These are phyloP conservation scores for Lamproptera curius DNA, from an alignment of 2,888 invertebrate genomes.

Conservation along the genomic window DNA sequence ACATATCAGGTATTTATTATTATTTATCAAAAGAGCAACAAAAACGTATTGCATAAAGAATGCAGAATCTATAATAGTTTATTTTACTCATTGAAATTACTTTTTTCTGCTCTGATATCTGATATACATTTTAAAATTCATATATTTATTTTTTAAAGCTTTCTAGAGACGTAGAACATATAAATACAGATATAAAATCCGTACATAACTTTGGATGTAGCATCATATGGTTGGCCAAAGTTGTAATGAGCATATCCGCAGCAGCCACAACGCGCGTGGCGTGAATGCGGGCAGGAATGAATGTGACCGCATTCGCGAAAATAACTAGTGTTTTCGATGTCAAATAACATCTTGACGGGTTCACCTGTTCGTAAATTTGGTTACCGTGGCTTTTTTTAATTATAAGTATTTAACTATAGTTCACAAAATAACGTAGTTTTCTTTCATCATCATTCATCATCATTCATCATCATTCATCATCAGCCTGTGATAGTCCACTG, in stretches of 20 bases:
- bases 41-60: background rate
- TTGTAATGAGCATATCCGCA: constrained; percentile 8
- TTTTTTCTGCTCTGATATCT: background rate
- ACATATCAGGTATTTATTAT: too few species aligned
- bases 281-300: constrained; percentile 2
- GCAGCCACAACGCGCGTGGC: constrained; percentile 4
- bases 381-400: too few species aligned
- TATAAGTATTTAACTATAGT: too few species aligned
- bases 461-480: too few species aligned
- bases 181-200: too few species aligned
- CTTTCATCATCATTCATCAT: too few species aligned
- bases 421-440: too few species aligned
- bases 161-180: background rate
- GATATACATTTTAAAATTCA: background rate
- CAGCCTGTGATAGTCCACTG: too few species aligned
- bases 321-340: background rate
- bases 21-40: background rate
- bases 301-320: background rate
- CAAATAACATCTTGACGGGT: too few species aligned
- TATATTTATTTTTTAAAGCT: background rate
- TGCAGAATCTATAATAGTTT: too few species aligned
- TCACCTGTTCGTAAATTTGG: too few species aligned
- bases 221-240: constrained; percentile 2
- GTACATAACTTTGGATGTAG: background rate
- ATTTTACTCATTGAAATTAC: too few species aligned